Evolutionary conservation across 2,888 invertebrate species (phyloP), one percentile per base, ranked within the genome.

Genomic region (Euphydryas editha): DNA sequence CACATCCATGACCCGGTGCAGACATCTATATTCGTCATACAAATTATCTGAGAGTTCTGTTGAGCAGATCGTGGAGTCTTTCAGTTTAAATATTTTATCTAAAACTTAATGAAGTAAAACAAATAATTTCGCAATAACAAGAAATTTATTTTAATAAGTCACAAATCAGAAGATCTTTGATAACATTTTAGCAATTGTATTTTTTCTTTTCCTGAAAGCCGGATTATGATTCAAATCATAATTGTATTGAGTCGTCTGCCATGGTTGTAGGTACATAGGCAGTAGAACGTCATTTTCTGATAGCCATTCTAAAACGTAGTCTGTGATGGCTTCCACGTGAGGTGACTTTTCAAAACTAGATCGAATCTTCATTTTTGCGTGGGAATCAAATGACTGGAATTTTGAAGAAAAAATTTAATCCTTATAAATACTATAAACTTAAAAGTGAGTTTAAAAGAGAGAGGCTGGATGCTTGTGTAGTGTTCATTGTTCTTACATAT

Each of bases 251-350:
- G 75, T 62, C 4, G 67, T 68, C 30, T 84, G 78, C 4, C 78
- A 78, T 0, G 87, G 85, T 20, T 84, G 86, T 7, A 87, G 61
- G 68, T 90, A 92, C 87, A 90, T 86, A 0, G 90, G 86, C 1
- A 90, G 73, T 0, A 87, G 68, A 0, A 81, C 66, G 1, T 90
- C 88, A 65, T 90, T 82, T 1, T 85, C 84, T 0, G 84, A 79
- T 0, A 91, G 72, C 92, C 92, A 92, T 5, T 86, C 85, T 2
- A 92, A 76, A 0, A 92, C 85, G 70, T 84, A 89, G 7, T 87
- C 83, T 0, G 83, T 84, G 15, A 91, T 88, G 0, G 86, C 84
- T 63, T 85, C 86, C 4, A 86, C 75, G 59, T 91, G 81, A 0
- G 85, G 81, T 0, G 88, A 84, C 30, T 83, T 83, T 58, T 86